phyloP scores from a whole-genome alignment of 2,113 vertebrate genomes.

The Cyanistes caeruleus region DNA sequence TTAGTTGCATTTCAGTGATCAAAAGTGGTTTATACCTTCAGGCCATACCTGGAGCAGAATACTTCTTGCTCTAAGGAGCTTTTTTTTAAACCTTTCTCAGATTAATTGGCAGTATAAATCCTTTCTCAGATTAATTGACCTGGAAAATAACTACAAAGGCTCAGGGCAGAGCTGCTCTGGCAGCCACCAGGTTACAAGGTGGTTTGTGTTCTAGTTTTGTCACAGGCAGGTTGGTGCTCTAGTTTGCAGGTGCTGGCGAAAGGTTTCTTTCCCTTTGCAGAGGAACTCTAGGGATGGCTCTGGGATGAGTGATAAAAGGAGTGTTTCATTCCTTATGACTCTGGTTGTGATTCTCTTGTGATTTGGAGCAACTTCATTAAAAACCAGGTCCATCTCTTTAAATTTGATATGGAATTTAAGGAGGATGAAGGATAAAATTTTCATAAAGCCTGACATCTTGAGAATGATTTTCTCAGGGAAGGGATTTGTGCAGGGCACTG shows the following conservation, averaged over 20 bases:
- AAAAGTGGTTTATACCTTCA: not conserved
- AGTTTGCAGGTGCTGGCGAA: not conserved
- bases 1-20: not conserved
- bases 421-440: not conserved
- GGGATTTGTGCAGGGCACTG: not conserved
- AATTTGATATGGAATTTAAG: not conserved
- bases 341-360: not conserved
- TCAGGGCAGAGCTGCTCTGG: not conserved
- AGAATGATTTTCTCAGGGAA: not conserved
- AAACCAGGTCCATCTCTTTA: not conserved
- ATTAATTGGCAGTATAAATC: not conserved
- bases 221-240: not conserved
- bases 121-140: not conserved
- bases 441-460: not conserved
- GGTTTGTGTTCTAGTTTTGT: not conserved
- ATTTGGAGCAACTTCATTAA: not conserved
- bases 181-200: not conserved
- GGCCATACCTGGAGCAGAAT: not conserved
- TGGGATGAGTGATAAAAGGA: not conserved
- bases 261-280: not conserved
- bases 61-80: not conserved
- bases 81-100: not conserved
- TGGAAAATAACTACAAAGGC: not conserved
- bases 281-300: not conserved
- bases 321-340: rapidly evolving